Conservation (phyloP, 2,113 vertebrate genomes). For the Natator depressus region DNA sequence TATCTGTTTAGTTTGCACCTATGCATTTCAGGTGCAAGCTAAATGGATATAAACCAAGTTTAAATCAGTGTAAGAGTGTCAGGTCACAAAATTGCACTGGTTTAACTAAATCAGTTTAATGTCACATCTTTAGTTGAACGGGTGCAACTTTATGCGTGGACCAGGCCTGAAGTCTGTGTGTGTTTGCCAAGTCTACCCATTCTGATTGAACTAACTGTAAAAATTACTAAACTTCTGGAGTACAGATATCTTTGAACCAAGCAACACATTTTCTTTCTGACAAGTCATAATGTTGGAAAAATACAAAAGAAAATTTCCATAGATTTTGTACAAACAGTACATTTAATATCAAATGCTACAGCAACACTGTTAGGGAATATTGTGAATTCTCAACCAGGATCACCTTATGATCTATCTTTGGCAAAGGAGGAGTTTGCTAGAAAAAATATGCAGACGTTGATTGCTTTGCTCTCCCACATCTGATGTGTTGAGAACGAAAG, state of each 20-base stretch:
- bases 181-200: background rate
- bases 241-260: background rate
- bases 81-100: no score
- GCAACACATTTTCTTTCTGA: background rate
- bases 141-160: no score
- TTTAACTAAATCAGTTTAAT: no score
- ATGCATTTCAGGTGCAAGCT: no score
- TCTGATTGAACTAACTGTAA: background rate
- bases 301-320: no score
- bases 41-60: no score
- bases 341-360: background rate
- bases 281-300: no score
- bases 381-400: background rate
- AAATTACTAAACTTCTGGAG: background rate
- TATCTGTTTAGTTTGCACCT: no score
- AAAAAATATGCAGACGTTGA: rapidly evolving
- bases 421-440: background rate
- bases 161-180: background rate
- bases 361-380: background rate
- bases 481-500: background rate
- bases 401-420: background rate
- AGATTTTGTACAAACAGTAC: background rate
- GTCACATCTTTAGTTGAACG: no score
- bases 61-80: no score
- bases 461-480: background rate